Base-by-base conservation (phyloP, 30 jellyfish, hydroid and myxozoan genomes). In the Nemopilema nomurai region DNA sequence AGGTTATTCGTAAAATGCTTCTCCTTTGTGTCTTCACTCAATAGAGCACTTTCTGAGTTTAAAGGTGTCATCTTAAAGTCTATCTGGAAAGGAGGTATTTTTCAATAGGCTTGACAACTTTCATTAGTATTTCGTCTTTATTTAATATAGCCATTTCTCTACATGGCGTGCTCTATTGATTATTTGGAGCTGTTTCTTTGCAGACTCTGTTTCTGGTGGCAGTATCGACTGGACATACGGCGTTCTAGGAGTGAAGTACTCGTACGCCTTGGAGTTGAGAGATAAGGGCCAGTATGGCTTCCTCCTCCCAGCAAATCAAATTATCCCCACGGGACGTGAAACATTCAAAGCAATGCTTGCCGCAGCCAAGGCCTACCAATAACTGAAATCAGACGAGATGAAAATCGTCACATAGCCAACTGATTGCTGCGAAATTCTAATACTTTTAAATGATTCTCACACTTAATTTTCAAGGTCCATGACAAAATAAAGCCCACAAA, bases 171-270 rank as follows among this genome's bases (percentile, higher is more conserved):
- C 73, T 0, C n/a, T 63, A 0, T 67, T 1, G 16, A 49, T 16
- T 32, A 23, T 30, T 49, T 16, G 1, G 29, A 8, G 18, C 27
- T n/a, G 18, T 83, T 76, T 57, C 4, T 33, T 89, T 53, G 13
- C 63, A 93, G 98, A 93, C 49, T 49, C 97, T 16, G 98, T 93
- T 18, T 86, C 92, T 28, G 98, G 98, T 20, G 98, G 98, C 25
- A 93, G 98, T 51, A 93, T 93, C 62, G 98, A 93, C 68, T 93
- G 98, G 98, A 83, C 94, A 9, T 93, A 93, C 49, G 98, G 87
- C 23, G 85, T 73, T 19, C 89, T 93, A 20, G 98, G 98, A 51
- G 98, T 93, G 51, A 68, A 62, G 27, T 93, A 93, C 82, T 89
- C 98, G 1, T 93, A 88, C 68, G 98, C 97, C 1, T 89, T 87